Conservation (phyloP, 1,140 invertebrate genomes). For the Lineus longissimus region DNA sequence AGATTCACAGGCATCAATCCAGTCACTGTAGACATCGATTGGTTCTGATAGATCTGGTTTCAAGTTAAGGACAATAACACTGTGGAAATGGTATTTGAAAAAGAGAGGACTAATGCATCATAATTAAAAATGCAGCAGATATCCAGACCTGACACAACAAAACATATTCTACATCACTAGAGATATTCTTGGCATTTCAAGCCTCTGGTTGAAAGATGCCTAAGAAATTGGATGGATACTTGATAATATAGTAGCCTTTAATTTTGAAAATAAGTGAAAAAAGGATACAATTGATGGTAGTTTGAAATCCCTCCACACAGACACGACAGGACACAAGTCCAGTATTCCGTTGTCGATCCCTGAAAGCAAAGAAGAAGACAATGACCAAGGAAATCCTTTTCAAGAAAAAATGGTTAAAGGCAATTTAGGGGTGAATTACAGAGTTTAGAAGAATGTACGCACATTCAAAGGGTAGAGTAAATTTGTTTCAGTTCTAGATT, state of each 20-base stretch:
- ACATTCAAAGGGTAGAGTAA: too few species aligned
- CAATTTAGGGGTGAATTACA: too few species aligned
- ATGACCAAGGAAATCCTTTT: slow-evolving; percentile 9
- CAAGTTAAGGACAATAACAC: neutral
- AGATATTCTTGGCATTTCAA: slow-evolving; percentile 14
- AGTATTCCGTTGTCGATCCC: slow-evolving; percentile 88
- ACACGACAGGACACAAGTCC: slow-evolving; percentile 89
- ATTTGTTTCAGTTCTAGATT: too few species aligned
- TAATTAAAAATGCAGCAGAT: neutral
- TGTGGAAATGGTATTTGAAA: neutral
- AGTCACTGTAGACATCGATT: slow-evolving; percentile 98
- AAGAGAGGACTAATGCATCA: neutral
- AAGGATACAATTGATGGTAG: slow-evolving; percentile 81
- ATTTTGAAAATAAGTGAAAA: slow-evolving; percentile 14
- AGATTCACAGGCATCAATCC: slow-evolving; percentile 97
- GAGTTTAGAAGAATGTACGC: too few species aligned
- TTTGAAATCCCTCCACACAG: slow-evolving; percentile 95
- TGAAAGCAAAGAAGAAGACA: slow-evolving; percentile 58
- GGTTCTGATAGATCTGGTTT: slow-evolving; percentile 80
- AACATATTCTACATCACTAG: neutral
- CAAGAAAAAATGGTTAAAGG: slow-evolving; percentile 8
- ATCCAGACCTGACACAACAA: neutral
- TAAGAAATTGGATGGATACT: neutral
- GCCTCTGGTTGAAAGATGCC: slow-evolving; percentile 7
- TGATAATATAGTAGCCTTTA: slow-evolving; percentile 13